Evolutionary conservation across 2,797 vertebrate genomes (phyloP).

Genomic region (Lemur catta): DNA sequence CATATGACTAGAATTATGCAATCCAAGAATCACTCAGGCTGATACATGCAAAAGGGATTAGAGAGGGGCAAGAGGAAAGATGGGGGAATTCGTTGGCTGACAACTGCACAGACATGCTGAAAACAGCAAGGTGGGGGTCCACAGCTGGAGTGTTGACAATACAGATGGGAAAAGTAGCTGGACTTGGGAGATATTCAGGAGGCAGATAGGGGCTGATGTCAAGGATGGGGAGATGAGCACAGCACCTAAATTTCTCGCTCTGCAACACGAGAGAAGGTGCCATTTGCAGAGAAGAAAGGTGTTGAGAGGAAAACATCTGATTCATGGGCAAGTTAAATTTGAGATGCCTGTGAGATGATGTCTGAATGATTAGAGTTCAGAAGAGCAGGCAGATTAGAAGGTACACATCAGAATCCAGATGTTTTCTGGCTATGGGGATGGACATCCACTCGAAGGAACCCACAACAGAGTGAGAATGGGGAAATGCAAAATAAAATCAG

Average conservation of each 20-base stretch:
- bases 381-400: background rate
- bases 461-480: background rate
- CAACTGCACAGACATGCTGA: background rate
- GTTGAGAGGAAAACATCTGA: background rate
- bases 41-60: background rate
- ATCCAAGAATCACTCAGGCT: background rate
- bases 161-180: background rate
- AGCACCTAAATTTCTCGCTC: background rate
- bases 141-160: background rate
- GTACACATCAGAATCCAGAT: background rate
- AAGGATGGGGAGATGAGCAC: background rate
- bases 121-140: background rate
- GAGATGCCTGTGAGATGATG: background rate
- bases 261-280: background rate
- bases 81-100: background rate
- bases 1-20: background rate
- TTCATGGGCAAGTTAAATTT: background rate
- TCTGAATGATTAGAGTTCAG: background rate
- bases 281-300: background rate
- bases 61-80: background rate
- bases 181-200: background rate
- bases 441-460: background rate
- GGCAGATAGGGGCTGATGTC: background rate
- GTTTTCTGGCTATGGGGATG: rapidly evolving
- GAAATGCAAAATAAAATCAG: background rate